Evolutionary conservation across 2,113 vertebrate genomes (phyloP), one percentile per base, ranked within the genome.

Genomic region (Tragelaphus strepsiceros): DNA sequence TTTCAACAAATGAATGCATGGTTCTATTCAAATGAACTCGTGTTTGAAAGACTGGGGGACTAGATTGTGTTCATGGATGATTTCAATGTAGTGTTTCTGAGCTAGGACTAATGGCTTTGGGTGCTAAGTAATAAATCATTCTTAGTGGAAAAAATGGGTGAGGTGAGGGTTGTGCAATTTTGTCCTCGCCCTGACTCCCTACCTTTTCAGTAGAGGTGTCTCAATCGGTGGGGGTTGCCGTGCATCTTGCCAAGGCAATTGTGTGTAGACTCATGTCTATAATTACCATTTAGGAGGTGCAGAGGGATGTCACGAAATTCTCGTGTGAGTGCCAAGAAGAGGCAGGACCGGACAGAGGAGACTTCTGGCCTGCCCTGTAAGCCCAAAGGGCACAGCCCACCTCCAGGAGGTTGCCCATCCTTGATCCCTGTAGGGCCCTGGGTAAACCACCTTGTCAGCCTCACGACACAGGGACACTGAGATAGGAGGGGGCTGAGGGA

Each of bases 111-210:
- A n/a, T 58, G 26, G 67, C 77, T 89, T 83, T 61, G 59, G 85
- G 95, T 54, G 24, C 88, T 89, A 96, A 83, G 81, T 10, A 87
- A 46, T 81, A 89, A 89, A 87, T 96, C 1, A 6, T 59, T 82
- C 90, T 59, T 35, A 56, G 88, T 64, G 93, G 86, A 39, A 92
- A 89, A 67, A 78, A 4, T 90, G 95, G 58, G 82, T 3, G 13
- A 91, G 91, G 80, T 30, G 51, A 81, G 56, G 13, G 28, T 61
- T 92, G 87, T 90, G 54, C 58, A 96, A 59, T 26, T 46, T 12
- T 61, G 53, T 58, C 67, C 88, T 89, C 11, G 0, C 74, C 49
- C 59, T 24, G 39, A 56, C 80, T 43, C 39, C 92, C 81, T 26
- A 67, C 24, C 35, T 80, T 35, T 14, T 32, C 12, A 35, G 82